Evolutionary conservation across 53 echinoderm and acorn worm species (phyloP).

Genomic region (Pentamera pediparva): DNA sequence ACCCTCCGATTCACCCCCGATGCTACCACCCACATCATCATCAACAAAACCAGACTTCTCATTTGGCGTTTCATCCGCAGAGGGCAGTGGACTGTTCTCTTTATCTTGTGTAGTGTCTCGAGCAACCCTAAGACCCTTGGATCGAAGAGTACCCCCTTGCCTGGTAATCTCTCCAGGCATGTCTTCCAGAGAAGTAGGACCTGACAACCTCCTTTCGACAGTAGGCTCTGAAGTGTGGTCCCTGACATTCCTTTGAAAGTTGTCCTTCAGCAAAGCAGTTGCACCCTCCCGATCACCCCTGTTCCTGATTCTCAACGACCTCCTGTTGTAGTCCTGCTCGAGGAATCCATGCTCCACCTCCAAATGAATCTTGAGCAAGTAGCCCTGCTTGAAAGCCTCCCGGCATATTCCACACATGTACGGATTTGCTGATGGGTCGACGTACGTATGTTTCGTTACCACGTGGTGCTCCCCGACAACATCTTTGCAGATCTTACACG

Average conservation of each 20-base stretch:
- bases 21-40: neutral
- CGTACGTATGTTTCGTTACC: neutral
- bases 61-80: neutral
- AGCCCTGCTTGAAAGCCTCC: conserved; percentile 12
- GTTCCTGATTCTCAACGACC: conserved; percentile 10
- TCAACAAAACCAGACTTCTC: neutral
- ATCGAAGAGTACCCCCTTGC: too few species aligned
- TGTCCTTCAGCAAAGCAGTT: neutral
- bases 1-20: neutral
- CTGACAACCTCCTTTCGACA: neutral
- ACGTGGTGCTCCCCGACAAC: neutral
- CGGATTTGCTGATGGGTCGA: conserved; percentile 6
- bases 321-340: neutral
- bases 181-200: neutral
- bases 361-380: conserved; percentile 22
- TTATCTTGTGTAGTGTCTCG: conserved; percentile 11
- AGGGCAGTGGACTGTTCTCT: conserved; percentile 6
- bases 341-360: conserved; percentile 26
- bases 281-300: neutral
- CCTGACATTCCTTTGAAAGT: neutral
- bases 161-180: neutral
- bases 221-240: neutral
- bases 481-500: conserved; percentile 16
- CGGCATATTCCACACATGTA: conserved; percentile 35
- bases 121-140: neutral